Evolutionary conservation across 2,797 vertebrate genomes (phyloP), one percentile per base, ranked within the genome.

Genomic region (Vultur gryphus): DNA sequence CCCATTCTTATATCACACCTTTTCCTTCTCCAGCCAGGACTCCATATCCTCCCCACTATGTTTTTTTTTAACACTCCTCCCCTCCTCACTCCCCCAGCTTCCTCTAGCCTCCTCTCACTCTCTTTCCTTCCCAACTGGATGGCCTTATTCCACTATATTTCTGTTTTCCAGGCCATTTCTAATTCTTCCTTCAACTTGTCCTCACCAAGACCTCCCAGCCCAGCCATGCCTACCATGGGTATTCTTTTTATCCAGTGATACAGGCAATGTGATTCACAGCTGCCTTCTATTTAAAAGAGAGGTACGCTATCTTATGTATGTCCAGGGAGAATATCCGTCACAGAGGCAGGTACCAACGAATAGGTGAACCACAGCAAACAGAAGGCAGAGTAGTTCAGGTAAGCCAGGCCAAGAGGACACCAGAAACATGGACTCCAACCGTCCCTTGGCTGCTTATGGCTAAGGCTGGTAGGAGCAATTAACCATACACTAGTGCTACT

Each of bases 261-360:
- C 14, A 70, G 48, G 7, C 19, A 51, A n/a, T 37, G 9, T 2
- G 8, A 85, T 59, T 83, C 31, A 51, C 21, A 67, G 19, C 4
- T 39, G 5, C 17, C 13, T 62, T 89, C 43, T 59, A 9, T 49
- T 67, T 69, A 51, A 52, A 39, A 66, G 35, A 76, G 21, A 33
- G 3, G 8, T 75, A 24, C 0, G 0, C 4, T 49, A 6, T 52
- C n/a, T 80, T 25, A 16, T 29, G 11, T 29, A 24, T 48, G 12
- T 41, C 25, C 24, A 39, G 48, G 41, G 31, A 70, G 17, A 73
- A 55, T 35, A 62, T 13, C 9, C 7, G 10, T n/a, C 41, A 44
- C 37, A 76, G 49, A 69, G n/a, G 23, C 25, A 76, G 39, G n/a
- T n/a, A 51, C 20, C 20, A 72, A 16, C 21, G 25, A 66, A 16